phyloP scores from a whole-genome alignment of 2,888 invertebrate genomes.

The Ceriagrion tenellum region DNA sequence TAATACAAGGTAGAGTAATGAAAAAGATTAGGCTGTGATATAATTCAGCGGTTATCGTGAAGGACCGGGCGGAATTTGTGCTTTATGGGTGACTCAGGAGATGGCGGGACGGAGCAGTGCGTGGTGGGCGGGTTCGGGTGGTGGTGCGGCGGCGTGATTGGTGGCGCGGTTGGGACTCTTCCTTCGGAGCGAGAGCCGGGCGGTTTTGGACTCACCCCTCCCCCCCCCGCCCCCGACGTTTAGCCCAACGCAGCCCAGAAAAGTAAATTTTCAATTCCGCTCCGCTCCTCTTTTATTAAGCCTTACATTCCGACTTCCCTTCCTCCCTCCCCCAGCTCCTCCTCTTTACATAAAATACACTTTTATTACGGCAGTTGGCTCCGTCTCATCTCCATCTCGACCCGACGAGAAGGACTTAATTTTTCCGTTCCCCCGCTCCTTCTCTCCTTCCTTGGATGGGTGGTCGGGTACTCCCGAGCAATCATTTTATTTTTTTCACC shows the following conservation, averaged over 20 bases:
- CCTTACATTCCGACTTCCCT: constrained; percentile 10
- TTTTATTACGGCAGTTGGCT: constrained; percentile 55
- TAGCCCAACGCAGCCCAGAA: constrained; percentile 28
- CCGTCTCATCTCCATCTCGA: constrained; percentile 20
- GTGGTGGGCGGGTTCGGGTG: not conserved
- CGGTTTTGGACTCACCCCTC: not conserved
- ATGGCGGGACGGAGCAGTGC: not conserved
- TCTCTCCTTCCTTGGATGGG: not conserved
- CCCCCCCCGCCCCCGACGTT: too few relatives aligned
- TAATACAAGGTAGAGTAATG: too few relatives aligned
- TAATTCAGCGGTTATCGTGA: not conserved
- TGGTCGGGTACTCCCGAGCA: not conserved
- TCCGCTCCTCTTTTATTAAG: constrained; percentile 62
- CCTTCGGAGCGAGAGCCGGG: not conserved
- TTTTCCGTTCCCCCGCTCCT: constrained; percentile 5
- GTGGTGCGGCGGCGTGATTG: not conserved
- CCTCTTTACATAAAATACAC: constrained; percentile 66
- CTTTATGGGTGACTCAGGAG: not conserved
- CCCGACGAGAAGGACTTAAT: constrained; percentile 44
- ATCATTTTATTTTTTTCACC: not conserved
- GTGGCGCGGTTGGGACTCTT: not conserved
- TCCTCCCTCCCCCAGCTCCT: not conserved
- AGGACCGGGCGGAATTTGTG: too few relatives aligned
- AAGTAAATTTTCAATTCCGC: constrained; percentile 67
- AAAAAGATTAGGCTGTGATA: too few relatives aligned